Evolutionary conservation across 2,113 vertebrate genomes (phyloP).

Genomic region (Machaerirhynchus nigripectus): DNA sequence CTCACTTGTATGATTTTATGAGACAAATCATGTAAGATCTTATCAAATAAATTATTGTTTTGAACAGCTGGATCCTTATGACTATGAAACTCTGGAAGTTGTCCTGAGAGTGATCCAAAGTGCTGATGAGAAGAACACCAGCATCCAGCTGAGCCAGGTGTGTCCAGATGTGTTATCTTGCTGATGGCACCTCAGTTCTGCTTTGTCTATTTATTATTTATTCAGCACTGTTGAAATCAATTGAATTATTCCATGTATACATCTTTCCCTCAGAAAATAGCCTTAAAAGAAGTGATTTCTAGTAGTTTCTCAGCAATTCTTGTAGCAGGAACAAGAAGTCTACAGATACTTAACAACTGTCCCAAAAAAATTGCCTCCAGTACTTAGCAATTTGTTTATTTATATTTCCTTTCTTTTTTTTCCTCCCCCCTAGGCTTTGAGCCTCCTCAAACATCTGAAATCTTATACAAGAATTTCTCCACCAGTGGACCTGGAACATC

Average conservation of each 20-base stretch:
- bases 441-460: conserved; percentile 88
- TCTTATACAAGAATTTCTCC: conserved; percentile 86
- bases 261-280: neutral
- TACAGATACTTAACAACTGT: neutral
- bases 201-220: neutral
- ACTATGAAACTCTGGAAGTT: conserved; percentile 90
- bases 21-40: neutral
- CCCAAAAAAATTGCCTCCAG: neutral
- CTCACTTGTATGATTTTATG: neutral
- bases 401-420: neutral
- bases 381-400: neutral
- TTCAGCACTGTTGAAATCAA: neutral
- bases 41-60: neutral
- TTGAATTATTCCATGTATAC: neutral
- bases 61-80: conserved; percentile 92
- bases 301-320: neutral
- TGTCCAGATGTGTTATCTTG: neutral
- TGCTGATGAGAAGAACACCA: conserved; percentile 80
- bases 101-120: conserved; percentile 86
- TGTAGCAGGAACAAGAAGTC: neutral
- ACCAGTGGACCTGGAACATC: conserved; percentile 84
- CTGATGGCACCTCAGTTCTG: neutral
- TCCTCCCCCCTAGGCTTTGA: conserved; percentile 76
- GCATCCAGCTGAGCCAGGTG: conserved; percentile 85
- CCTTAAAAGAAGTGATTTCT: neutral